These are phyloP conservation scores for Gandaritis pyraliata DNA, from an alignment of 2,888 invertebrate species.

Conservation along the genomic window DNA sequence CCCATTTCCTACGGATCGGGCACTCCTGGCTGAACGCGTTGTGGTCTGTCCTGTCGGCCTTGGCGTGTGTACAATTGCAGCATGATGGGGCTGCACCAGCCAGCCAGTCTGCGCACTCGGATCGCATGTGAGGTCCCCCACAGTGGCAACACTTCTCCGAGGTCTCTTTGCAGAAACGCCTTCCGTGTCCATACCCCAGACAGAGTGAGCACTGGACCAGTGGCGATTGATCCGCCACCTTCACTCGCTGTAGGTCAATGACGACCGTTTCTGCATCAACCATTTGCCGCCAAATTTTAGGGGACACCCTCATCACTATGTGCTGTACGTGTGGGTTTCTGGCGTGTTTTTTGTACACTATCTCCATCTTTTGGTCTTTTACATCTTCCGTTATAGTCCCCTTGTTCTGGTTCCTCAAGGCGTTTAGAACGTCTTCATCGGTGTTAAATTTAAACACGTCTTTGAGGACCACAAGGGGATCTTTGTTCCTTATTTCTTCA, in stretches of 20 bases:
- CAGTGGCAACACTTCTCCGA: constrained; percentile 1
- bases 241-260: constrained; percentile 1
- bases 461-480: background rate
- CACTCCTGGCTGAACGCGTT: too few relatives aligned
- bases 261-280: background rate
- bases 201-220: too few relatives aligned
- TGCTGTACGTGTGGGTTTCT: background rate
- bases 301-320: constrained; percentile 4
- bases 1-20: too few relatives aligned
- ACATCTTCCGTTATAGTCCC: background rate
- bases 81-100: too few relatives aligned
- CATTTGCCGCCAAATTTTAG: background rate
- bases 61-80: too few relatives aligned
- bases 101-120: too few relatives aligned
- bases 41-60: too few relatives aligned
- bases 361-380: too few relatives aligned
- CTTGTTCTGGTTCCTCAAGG: background rate
- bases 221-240: too few relatives aligned
- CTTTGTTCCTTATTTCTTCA: background rate
- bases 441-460: background rate
- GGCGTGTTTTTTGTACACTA: too few relatives aligned
- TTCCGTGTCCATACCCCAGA: too few relatives aligned
- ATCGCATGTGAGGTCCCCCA: background rate
- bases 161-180: constrained; percentile 1
- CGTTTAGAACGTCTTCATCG: background rate